phyloP scores from a whole-genome alignment of 1,140 invertebrate genomes.

The Drosophila ananassae region DNA sequence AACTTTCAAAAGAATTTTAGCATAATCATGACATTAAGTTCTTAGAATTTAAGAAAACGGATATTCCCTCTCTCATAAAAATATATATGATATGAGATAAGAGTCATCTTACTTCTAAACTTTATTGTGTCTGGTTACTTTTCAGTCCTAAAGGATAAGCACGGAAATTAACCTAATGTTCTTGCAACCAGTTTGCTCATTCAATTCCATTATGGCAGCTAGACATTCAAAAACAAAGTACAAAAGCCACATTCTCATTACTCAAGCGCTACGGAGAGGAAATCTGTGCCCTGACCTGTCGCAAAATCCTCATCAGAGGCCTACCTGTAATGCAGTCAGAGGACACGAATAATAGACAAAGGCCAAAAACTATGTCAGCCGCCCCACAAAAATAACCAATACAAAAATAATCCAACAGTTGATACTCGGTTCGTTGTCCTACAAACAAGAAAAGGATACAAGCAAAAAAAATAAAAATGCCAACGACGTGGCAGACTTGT shows the following conservation, averaged over 20 bases:
- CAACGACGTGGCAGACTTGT: conserved; percentile 37
- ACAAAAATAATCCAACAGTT: conserved; percentile 66
- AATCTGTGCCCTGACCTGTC: conserved; percentile 30
- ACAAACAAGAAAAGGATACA: conserved; percentile 39
- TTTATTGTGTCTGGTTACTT: background rate
- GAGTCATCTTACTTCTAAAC: no score
- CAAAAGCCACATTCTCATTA: conserved; percentile 35
- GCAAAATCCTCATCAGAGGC: conserved; percentile 13
- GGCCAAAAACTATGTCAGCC: conserved; percentile 62
- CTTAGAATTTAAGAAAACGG: background rate
- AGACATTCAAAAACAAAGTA: conserved; percentile 1
- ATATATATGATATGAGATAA: no score
- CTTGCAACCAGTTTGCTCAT: background rate
- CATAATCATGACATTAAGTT: background rate
- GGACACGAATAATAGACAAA: conserved; percentile 38
- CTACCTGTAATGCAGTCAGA: conserved; percentile 41
- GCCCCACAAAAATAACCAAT: conserved; percentile 47
- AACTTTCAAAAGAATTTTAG: no score
- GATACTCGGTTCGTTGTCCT: conserved; percentile 69
- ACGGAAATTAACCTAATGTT: background rate
- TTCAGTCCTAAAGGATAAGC: no score
- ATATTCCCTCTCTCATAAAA: no score
- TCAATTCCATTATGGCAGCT: conserved; percentile 17
- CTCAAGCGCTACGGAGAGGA: conserved; percentile 28
- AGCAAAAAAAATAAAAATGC: background rate